Base-by-base conservation (phyloP, 2,113 vertebrate genomes). In the Laticauda colubrina region DNA sequence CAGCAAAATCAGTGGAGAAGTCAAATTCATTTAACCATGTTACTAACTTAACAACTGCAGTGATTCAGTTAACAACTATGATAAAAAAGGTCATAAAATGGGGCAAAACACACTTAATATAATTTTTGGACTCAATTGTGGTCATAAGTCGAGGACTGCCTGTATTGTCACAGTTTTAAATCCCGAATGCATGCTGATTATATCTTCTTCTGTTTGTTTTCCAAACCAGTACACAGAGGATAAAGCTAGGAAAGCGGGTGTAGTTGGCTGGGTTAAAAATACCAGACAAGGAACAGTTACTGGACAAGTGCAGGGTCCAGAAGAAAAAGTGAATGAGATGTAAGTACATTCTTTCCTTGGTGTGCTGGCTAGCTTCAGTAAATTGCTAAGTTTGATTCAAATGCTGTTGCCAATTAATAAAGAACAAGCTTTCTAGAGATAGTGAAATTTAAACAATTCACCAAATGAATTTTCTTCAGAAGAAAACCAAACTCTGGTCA, bases 241-340 rank as follows among this genome's bases (percentile, higher is more conserved):
- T 85, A 97, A 99, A 97, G 99, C 98, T 8, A 98, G 96, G 92
- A 98, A 97, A 24, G 97, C 98, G 14, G 99, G 99, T 43, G 96
- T 99, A 95, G 98, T 98, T 75, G 99, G 99, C 96, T 99, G 99
- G 98, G 98, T 99, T 96, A 99, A 98, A 98, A 99, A 99, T 91
- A 99, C 98, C 91, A 95, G 96, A 56, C 88, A 97, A 48, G 98
- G 98, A 90, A 99, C 98, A 0, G 99, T 99, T 95, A 97, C 97
- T n/a, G 99, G 99, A 11, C 98, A 99, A 93, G 97, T 99, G 12
- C 99, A 99, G 94, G 98, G 99, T 64, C 98, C 98, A 0, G 97
- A 97, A 85, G 97, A 98, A 23, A 97, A 94, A 95, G 98, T 99
- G 93, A 96, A 98, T 93, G 97, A 98, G 88, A 99, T 99, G 99